A percentile compares a stretch with the other conserved stretches of the same genome.
phyloP scores from a whole-genome alignment of 1,140 invertebrate species.

The Neodiprion pinetum region DNA sequence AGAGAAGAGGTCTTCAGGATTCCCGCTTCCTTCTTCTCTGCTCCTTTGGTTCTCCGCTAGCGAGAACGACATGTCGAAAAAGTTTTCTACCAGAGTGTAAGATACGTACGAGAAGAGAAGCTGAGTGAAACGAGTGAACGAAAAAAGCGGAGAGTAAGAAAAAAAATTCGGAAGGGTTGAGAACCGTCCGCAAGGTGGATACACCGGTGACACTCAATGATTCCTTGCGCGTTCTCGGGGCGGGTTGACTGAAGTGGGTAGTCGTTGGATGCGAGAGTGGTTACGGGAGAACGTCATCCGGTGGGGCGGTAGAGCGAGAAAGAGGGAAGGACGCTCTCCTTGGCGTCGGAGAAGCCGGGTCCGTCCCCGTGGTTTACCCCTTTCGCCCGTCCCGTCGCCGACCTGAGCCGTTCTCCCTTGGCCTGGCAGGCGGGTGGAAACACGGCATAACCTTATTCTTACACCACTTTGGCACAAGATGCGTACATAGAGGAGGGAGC shows the following conservation, averaged over 20 bases:
- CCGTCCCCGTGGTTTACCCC: background rate
- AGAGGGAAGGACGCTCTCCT: slow-evolving; percentile 22
- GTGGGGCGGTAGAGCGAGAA: no score
- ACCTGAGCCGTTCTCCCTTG: slow-evolving; percentile 11
- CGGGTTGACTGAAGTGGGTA: slow-evolving; percentile 47
- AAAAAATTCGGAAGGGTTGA: slow-evolving; percentile 37
- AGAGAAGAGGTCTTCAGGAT: no score
- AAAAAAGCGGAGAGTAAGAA: background rate
- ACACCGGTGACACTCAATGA: slow-evolving; percentile 43
- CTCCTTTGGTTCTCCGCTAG: slow-evolving; percentile 4
- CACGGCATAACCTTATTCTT: slow-evolving; percentile 57
- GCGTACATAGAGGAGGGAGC: slow-evolving; percentile 28
- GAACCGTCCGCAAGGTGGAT: slow-evolving; percentile 47
- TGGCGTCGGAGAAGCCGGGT: slow-evolving; percentile 25
- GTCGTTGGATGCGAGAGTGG: slow-evolving; percentile 52
- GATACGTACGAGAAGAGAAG: background rate
- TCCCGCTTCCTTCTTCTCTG: no score
- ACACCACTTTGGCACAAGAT: slow-evolving; percentile 59
- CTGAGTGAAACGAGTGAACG: background rate
- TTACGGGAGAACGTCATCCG: slow-evolving; percentile 45
- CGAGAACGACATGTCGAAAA: slow-evolving; percentile 35
- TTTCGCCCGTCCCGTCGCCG: slow-evolving; percentile 7
- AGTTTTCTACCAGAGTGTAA: background rate
- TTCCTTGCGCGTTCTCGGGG: slow-evolving; percentile 46
- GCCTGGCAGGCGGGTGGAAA: slow-evolving; percentile 6